phyloP scores from a whole-genome alignment of 2,888 invertebrate genomes.

The Lydus trimaculatus region DNA sequence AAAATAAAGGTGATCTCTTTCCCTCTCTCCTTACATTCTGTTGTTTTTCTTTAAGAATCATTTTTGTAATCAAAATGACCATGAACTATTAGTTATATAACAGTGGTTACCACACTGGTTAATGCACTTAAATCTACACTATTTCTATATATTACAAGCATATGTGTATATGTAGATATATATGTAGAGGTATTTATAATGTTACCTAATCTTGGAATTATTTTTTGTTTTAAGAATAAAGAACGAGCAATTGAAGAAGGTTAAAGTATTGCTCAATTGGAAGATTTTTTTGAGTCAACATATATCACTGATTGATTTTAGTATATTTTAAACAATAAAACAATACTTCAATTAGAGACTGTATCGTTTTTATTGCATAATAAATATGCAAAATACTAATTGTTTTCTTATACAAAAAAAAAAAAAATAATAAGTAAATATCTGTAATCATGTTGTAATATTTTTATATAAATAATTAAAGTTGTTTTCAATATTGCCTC shows the following conservation, averaged over 20 bases:
- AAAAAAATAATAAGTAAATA: background rate
- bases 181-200: background rate
- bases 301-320: background rate
- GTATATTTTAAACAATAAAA: background rate
- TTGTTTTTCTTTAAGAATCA: background rate
- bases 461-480: background rate
- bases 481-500: background rate
- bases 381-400: background rate
- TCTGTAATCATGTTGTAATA: background rate
- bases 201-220: background rate
- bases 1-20: slow-evolving; percentile 25
- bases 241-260: background rate
- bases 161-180: background rate
- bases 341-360: too few relatives aligned
- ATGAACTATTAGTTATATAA: slow-evolving; percentile 48
- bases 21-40: background rate
- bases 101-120: slow-evolving; percentile 49
- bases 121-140: slow-evolving; percentile 35
- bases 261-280: background rate
- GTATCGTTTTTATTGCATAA: background rate
- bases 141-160: slow-evolving; percentile 21
- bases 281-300: background rate
- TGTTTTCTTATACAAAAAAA: background rate
- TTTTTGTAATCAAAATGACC: slow-evolving; percentile 33
- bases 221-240: background rate